A percentile compares a stretch with the other conserved stretches of the same genome.
These are phyloP conservation scores for Agrotis puta DNA, from an alignment of 2,888 invertebrate species.

Conservation along the genomic window DNA sequence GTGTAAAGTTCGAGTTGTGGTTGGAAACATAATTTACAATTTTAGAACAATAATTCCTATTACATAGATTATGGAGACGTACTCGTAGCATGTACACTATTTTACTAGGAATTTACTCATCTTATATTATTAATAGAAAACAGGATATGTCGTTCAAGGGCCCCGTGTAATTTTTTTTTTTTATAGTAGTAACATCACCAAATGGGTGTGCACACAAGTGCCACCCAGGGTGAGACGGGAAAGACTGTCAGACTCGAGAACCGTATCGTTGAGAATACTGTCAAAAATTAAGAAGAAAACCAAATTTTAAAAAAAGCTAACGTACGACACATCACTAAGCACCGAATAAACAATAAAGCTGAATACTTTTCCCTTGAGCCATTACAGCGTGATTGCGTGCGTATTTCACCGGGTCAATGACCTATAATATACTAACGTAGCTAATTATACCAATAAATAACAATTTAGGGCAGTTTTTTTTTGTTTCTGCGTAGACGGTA, in stretches of 20 bases:
- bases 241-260: too few relatives aligned
- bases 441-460: constrained; percentile 65
- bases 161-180: too few relatives aligned
- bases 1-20: constrained; percentile 2
- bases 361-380: constrained; percentile 53
- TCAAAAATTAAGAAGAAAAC: constrained; percentile 15
- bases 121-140: not conserved
- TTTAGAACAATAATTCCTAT: not conserved
- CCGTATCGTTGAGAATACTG: not conserved
- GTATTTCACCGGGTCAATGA: constrained; percentile 65
- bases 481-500: constrained; percentile 43
- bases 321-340: not conserved
- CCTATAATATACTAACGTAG: constrained; percentile 63
- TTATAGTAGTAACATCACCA: too few relatives aligned
- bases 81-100: not conserved
- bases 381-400: constrained; percentile 70
- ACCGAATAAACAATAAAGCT: constrained; percentile 36
- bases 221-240: too few relatives aligned
- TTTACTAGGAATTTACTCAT: not conserved
- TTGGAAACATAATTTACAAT: not conserved
- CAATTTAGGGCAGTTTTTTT: constrained; percentile 58
- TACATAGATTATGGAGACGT: not conserved
- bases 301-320: constrained; percentile 15
- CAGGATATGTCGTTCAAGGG: not conserved
- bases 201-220: too few relatives aligned